These are phyloP conservation scores for Oxyura jamaicensis DNA, from an alignment of 2,113 vertebrate genomes.

Conservation along the genomic window DNA sequence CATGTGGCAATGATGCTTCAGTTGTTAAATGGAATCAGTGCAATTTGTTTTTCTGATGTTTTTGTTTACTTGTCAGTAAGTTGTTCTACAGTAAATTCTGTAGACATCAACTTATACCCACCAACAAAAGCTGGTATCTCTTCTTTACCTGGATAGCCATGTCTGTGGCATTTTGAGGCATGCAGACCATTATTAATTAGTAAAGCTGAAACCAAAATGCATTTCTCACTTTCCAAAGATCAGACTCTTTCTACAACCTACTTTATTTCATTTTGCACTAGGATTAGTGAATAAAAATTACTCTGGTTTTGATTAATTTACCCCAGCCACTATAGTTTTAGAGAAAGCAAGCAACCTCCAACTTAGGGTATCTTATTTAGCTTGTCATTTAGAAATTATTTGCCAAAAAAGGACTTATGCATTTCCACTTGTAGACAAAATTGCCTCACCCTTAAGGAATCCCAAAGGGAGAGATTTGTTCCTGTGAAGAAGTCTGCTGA, in stretches of 20 bases:
- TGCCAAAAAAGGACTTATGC: background rate
- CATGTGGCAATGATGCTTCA: background rate
- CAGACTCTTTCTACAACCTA: background rate
- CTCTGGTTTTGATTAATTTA: background rate
- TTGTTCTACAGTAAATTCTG: background rate
- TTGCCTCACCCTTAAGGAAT: background rate
- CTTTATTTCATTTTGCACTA: background rate
- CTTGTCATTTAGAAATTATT: background rate
- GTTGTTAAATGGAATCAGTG: background rate
- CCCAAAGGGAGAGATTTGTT: background rate
- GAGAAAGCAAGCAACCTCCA: background rate
- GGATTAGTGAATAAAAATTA: background rate
- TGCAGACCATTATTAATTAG: background rate
- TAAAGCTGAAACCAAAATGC: background rate
- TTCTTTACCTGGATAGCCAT: background rate
- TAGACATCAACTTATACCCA: background rate
- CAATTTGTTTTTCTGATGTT: background rate
- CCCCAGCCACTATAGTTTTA: background rate
- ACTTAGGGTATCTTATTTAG: background rate
- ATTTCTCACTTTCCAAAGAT: background rate
- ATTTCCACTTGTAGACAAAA: background rate
- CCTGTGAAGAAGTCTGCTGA: background rate
- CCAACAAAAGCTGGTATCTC: background rate
- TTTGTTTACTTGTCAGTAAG: background rate
- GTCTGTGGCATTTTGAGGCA: background rate